Evolutionary conservation across 2,888 invertebrate species (phyloP).

Genomic region (Plagiodera versicolora): DNA sequence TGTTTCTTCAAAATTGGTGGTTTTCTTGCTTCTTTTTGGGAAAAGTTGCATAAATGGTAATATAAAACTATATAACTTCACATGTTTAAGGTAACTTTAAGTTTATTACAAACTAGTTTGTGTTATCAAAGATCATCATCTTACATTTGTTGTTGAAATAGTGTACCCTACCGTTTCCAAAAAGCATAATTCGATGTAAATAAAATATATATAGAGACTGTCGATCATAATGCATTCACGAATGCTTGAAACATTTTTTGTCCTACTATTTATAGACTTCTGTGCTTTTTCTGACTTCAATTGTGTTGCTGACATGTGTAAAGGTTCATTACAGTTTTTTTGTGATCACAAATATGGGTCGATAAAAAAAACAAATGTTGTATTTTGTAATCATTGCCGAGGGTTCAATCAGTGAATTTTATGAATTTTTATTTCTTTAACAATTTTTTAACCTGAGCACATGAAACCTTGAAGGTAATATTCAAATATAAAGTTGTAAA

Average conservation of each 20-base stretch:
- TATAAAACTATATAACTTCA: not conserved
- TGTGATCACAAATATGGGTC: conserved; percentile 22
- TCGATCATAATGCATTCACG: not conserved
- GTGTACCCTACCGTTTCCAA: not conserved
- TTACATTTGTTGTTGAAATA: not conserved
- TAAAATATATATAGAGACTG: not conserved
- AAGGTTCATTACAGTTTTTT: conserved; percentile 39
- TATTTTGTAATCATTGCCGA: not conserved
- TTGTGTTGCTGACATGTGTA: conserved; percentile 42
- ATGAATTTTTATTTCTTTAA: not conserved
- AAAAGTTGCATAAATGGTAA: not conserved
- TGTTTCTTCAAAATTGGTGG: no score
- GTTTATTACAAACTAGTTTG: not conserved
- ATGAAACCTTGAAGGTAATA: not conserved
- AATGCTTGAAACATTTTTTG: conserved; percentile 34
- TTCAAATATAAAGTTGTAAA: not conserved
- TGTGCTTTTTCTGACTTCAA: conserved; percentile 35
- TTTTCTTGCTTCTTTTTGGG: no score
- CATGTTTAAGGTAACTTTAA: not conserved
- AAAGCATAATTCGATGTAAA: not conserved
- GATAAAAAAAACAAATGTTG: no score
- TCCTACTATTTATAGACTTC: conserved; percentile 31
- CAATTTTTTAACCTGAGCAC: no score
- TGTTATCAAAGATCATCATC: not conserved
- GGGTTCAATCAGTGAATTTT: not conserved